Evolutionary conservation across 2,113 vertebrate genomes (phyloP).

Genomic region (Capra hircus): DNA sequence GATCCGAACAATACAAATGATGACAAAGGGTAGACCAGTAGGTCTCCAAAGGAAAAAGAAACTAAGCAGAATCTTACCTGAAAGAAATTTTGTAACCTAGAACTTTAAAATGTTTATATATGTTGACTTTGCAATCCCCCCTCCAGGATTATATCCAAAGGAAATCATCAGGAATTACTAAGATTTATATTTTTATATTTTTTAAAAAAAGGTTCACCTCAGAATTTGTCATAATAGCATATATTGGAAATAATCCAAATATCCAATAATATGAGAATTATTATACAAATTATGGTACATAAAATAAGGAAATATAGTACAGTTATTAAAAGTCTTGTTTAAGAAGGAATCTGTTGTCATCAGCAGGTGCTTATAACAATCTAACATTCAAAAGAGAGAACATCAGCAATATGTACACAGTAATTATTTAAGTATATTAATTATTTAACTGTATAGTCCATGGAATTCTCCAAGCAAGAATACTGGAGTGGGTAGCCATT

Average conservation of each 20-base stretch:
- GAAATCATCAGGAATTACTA: not conserved
- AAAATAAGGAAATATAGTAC: not conserved
- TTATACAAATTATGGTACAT: not conserved
- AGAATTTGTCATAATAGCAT: not conserved
- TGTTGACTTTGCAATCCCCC: not conserved
- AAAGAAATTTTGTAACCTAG: not conserved
- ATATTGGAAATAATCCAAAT: not conserved
- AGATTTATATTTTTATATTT: not conserved
- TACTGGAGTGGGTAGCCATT: not conserved
- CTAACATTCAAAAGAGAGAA: not conserved
- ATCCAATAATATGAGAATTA: not conserved
- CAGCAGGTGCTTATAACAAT: not conserved
- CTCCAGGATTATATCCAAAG: not conserved
- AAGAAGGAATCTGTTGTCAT: not conserved
- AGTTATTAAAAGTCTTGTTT: not conserved
- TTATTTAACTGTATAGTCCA: not conserved
- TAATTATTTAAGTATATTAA: not conserved
- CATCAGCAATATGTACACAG: not conserved
- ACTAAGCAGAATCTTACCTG: not conserved
- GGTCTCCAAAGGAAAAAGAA: not conserved
- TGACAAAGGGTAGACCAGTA: not conserved
- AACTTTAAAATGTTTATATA: not conserved
- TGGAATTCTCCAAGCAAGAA: not conserved
- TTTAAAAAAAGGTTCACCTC: not conserved
- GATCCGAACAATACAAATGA: not conserved